phyloP scores from a whole-genome alignment of 2,888 invertebrate species.

The Aphidius colemani region DNA sequence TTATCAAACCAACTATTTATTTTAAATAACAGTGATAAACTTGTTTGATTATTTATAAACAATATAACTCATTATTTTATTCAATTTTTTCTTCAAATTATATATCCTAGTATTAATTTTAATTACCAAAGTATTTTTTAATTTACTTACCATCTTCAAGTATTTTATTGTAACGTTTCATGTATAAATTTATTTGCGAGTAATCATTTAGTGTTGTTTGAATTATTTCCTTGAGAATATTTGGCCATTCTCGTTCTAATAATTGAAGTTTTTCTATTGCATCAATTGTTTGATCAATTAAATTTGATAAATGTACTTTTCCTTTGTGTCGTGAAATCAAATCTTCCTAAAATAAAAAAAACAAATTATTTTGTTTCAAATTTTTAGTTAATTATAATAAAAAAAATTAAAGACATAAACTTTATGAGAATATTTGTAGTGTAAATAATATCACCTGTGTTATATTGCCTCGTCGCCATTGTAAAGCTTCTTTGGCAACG shows the following conservation, averaged over 20 bases:
- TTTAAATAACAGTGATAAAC: conserved; percentile 30
- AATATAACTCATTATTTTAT: conserved; percentile 19
- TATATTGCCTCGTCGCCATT: conserved; percentile 72
- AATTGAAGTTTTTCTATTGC: conserved; percentile 77
- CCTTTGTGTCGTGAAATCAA: conserved; percentile 76
- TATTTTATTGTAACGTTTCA: conserved; percentile 65
- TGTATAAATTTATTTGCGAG: conserved; percentile 79
- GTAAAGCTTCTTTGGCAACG: conserved; percentile 84
- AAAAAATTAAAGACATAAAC: neutral
- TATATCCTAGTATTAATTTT: neutral
- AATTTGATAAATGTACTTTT: conserved; percentile 70
- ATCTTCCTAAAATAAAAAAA: conserved; percentile 66
- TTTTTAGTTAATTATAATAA: no score
- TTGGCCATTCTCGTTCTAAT: conserved; percentile 78
- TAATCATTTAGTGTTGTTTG: conserved; percentile 79
- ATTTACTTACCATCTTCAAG: conserved; percentile 44
- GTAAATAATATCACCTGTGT: conserved; percentile 56
- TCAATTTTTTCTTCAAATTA: neutral
- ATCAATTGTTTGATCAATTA: conserved; percentile 76
- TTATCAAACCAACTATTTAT: conserved; percentile 3
- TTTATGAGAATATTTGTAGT: no score
- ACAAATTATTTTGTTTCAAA: conserved; percentile 2
- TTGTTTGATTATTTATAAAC: conserved; percentile 34
- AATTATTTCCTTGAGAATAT: conserved; percentile 76
- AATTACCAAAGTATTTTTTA: conserved; percentile 9